Conservation (phyloP, 2,888 invertebrate species). For the Cheilosia scutellata region DNA sequence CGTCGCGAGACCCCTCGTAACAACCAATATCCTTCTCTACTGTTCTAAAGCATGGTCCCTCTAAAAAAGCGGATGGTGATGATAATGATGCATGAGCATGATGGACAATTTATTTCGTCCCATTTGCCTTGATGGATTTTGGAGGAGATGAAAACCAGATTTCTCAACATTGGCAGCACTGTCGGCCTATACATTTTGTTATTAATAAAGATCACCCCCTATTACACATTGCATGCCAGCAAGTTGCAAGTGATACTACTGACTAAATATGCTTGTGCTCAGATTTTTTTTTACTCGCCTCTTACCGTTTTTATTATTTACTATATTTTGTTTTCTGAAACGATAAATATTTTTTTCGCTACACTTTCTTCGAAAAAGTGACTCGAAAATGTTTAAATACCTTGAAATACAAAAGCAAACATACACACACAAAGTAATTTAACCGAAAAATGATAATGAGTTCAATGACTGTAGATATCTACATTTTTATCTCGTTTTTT, state of each 20-base stretch:
- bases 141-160: too few relatives aligned
- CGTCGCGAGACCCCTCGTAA: too few relatives aligned
- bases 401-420: slow-evolving; percentile 36
- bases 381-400: slow-evolving; percentile 20
- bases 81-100: too few relatives aligned
- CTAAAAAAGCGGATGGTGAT: too few relatives aligned
- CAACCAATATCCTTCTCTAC: too few relatives aligned
- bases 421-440: slow-evolving; percentile 20
- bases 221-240: not conserved
- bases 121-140: too few relatives aligned
- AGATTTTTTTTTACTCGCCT: not conserved
- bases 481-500: slow-evolving; percentile 54
- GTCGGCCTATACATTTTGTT: not conserved
- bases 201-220: not conserved
- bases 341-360: slow-evolving; percentile 37
- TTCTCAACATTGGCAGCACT: not conserved
- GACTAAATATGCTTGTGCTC: slow-evolving; percentile 33
- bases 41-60: too few relatives aligned
- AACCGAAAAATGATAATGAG: slow-evolving; percentile 66
- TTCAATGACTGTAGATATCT: slow-evolving; percentile 74
- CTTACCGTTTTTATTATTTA: slow-evolving; percentile 7
- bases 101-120: too few relatives aligned
- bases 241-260: not conserved
- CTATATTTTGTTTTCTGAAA: slow-evolving; percentile 1
- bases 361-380: slow-evolving; percentile 43